phyloP scores from a whole-genome alignment of 2,888 invertebrate genomes.

The Pristionchus mayeri region DNA sequence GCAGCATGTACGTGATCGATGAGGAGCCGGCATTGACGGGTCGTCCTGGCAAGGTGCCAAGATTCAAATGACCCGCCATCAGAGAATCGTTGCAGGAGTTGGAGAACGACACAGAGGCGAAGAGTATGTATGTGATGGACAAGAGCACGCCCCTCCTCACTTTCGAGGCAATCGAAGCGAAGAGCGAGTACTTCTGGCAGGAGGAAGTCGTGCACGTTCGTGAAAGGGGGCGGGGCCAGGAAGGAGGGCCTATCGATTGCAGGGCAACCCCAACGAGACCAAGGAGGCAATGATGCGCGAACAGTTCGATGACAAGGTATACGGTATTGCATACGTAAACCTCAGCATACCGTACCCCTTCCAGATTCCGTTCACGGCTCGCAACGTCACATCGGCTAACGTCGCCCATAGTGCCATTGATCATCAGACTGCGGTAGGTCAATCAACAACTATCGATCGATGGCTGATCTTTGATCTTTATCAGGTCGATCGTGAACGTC shows the following conservation, averaged over 20 bases:
- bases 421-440: not conserved
- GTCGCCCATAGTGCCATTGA: not conserved
- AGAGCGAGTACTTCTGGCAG: conserved; percentile 22
- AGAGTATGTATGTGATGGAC: conserved; percentile 32
- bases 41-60: not conserved
- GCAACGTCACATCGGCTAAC: conserved; percentile 15
- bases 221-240: not conserved
- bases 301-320: conserved; percentile 7
- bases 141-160: conserved; percentile 9
- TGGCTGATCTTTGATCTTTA: not conserved
- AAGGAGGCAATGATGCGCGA: not conserved
- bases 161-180: conserved; percentile 20
- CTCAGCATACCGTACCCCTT: not conserved
- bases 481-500: conserved; percentile 17
- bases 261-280: not conserved
- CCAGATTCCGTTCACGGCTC: conserved; percentile 23
- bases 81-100: conserved; percentile 25
- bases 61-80: not conserved
- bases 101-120: not conserved
- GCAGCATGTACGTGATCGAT: conserved; percentile 28
- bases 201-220: not conserved
- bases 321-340: not conserved
- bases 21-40: conserved; percentile 4
- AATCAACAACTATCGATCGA: too few species aligned
- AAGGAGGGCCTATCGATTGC: not conserved